Base-by-base conservation (phyloP, 2,888 invertebrate species). In the Coleophora deauratella region DNA sequence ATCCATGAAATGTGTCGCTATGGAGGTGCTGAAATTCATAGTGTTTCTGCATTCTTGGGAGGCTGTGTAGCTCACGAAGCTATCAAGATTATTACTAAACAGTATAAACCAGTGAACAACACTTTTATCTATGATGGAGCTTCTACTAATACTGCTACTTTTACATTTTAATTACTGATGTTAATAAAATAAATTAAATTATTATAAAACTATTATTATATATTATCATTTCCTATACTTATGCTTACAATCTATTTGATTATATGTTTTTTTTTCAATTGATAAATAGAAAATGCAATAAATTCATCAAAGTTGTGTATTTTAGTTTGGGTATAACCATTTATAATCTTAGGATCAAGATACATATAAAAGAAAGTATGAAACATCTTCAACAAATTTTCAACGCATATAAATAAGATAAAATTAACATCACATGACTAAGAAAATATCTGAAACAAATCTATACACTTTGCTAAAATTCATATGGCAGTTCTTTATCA, bases 31-130 rank as follows among this genome's bases (percentile, higher is more conserved):
- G 98, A 99, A 77, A 85, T 99, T 45, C 99, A 99, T 74, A 94
- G 96, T 27, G 91, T 99, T 9, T 96, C 98, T 9, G 94, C 99
- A 6, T 95, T 95, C 67, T 85, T 98, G 51, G 93, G 91, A 48
- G 99, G 98, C 3, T 93, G 96, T 68, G 94, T 94, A 21, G 98
- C 98, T 7, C 99, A 99, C 66, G 99, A 99, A 87, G 92, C 92
- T 3, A 96, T 98, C 50, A 99, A 99, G 86, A 87, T 99, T 43
- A 89, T 98, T 41, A 99, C 99, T 2, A 91, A 91, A 62, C 99
- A 99, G 84, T 99, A 97, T 77, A 94, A 96, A 62, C 99, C 99
- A 31, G 89, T 99, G 42, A 92, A 98, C 76, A 98, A 99, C 77
- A 96, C 96, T 0, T 95, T 96, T 72, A 91, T 99, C 54, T 98